Conservation (phyloP, 2,888 invertebrate genomes). For the Aspidiotus rigidus region DNA sequence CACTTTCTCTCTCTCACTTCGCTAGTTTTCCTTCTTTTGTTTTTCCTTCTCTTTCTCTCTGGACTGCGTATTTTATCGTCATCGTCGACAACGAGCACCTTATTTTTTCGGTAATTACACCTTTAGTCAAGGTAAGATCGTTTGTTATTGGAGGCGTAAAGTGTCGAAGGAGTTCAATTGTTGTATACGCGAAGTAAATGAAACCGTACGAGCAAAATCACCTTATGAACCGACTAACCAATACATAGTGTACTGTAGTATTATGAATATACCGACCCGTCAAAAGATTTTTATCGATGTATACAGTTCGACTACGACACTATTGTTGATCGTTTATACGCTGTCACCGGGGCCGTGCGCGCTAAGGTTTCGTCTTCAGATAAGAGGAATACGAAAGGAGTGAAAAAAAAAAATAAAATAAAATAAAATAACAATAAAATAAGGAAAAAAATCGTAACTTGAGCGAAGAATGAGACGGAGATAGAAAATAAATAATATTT, state of each 20-base stretch:
- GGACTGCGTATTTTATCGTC: background rate
- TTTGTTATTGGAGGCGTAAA: conserved; percentile 2
- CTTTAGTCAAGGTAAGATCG: conserved; percentile 19
- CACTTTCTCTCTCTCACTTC: no score
- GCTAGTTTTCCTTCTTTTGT: background rate
- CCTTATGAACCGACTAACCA: background rate
- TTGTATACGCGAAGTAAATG: background rate
- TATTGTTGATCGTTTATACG: conserved; percentile 10
- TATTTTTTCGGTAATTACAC: conserved; percentile 24
- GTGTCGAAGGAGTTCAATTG: background rate
- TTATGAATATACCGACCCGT: background rate
- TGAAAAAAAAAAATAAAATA: background rate
- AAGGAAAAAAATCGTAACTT: background rate
- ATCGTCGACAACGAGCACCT: conserved; percentile 6
- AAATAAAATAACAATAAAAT: conserved; percentile 4
- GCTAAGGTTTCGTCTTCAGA: conserved; percentile 2
- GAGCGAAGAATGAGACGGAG: conserved; percentile 6
- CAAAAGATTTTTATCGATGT: conserved; percentile 1
- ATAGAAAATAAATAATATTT: conserved; percentile 21
- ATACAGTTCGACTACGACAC: background rate
- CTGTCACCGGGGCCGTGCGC: background rate
- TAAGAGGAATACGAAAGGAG: background rate
- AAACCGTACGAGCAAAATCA: background rate
- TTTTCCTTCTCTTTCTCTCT: background rate
- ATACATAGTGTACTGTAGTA: background rate